Percentiles rank a stretch among this genome's conserved stretches.
phyloP scores from a whole-genome alignment of 2,888 invertebrate genomes.

The Willowsia nigromaculata region DNA sequence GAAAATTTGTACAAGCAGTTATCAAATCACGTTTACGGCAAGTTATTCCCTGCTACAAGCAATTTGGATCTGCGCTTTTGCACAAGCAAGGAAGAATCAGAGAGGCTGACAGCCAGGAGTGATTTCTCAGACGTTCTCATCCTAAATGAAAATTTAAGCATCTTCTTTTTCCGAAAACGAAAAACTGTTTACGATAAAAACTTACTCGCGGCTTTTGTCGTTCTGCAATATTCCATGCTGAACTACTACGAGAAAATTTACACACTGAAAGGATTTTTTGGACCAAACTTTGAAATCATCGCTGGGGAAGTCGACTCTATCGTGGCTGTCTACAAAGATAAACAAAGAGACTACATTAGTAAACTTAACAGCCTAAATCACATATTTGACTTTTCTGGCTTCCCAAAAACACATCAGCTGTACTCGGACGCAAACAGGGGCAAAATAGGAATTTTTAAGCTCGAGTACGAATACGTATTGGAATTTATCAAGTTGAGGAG shows the following conservation, averaged over 20 bases:
- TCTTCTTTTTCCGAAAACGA: not conserved
- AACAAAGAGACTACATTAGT: not conserved
- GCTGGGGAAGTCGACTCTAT: not conserved
- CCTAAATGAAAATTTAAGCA: not conserved
- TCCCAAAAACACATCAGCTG: not conserved
- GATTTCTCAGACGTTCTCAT: not conserved
- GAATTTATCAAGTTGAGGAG: not conserved
- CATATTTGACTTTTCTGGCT: not conserved
- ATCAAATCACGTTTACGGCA: not conserved
- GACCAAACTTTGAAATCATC: not conserved
- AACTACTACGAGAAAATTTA: not conserved
- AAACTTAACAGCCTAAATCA: not conserved
- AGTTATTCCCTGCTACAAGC: not conserved
- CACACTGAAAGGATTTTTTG: not conserved
- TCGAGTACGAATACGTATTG: not conserved
- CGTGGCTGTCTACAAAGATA: not conserved
- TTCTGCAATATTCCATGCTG: not conserved
- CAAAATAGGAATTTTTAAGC: not conserved
- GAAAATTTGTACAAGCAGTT: not conserved
- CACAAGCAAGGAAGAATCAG: not conserved
- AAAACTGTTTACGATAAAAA: not conserved
- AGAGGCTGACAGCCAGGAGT: not conserved
- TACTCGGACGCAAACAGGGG: not conserved
- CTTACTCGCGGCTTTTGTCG: not conserved
- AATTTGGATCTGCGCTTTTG: not conserved